phyloP scores from a whole-genome alignment of 2,113 vertebrate genomes.

The Protobothrops mucrosquamatus region DNA sequence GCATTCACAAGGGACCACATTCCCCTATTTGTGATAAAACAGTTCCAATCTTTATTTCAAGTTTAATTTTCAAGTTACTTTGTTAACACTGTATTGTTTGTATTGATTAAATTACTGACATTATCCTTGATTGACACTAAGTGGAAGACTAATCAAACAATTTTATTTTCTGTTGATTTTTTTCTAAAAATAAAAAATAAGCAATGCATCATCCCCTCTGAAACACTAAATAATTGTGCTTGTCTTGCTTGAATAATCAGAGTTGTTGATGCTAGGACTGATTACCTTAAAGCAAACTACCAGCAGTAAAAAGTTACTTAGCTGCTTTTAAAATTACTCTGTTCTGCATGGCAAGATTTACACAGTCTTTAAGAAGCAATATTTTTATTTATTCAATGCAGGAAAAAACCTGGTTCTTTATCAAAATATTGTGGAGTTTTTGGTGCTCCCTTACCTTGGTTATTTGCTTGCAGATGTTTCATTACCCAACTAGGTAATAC shows the following conservation, averaged over 20 bases:
- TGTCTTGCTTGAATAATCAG: not conserved
- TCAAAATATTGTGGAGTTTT: not conserved
- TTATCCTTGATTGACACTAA: constrained; percentile 27
- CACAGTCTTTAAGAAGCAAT: not conserved
- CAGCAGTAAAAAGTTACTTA: not conserved
- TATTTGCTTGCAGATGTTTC: not conserved
- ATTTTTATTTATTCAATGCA: not conserved
- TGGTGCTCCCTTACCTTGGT: not conserved
- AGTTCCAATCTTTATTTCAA: not conserved
- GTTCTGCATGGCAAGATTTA: not conserved
- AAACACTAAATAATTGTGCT: not conserved
- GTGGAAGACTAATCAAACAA: constrained; percentile 8
- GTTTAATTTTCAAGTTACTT: constrained; percentile 14
- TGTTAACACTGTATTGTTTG: constrained; percentile 10
- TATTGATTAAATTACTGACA: constrained; percentile 28
- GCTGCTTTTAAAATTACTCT: not conserved
- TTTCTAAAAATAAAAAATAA: constrained; percentile 9
- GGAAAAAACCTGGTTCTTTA: not conserved
- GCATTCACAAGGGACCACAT: not conserved
- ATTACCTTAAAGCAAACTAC: not conserved
- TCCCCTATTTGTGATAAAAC: not conserved
- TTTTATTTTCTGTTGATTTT: constrained; percentile 13
- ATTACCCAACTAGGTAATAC: not conserved
- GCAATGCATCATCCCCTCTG: not conserved
- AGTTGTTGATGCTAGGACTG: not conserved